phyloP scores from a whole-genome alignment of 2,113 vertebrate genomes.

The Sisor rabdophorus region DNA sequence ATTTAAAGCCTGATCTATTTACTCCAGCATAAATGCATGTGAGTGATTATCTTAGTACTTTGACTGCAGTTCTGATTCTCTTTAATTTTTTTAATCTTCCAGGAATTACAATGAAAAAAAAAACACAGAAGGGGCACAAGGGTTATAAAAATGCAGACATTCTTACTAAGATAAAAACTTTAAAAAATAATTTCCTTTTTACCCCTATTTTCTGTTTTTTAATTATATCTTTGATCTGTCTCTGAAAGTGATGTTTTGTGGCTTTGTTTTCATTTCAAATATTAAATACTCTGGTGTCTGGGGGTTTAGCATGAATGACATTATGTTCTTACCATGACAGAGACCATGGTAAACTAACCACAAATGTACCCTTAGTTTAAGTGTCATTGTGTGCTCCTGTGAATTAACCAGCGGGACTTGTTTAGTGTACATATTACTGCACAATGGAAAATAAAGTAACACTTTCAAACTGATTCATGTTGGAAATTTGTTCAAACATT shows the following conservation, averaged over 20 bases:
- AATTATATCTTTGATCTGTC: background rate
- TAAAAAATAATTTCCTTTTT: background rate
- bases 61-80: constrained; percentile 11
- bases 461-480: constrained; percentile 18
- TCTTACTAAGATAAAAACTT: background rate
- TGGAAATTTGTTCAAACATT: constrained; percentile 35
- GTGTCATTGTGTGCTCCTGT: background rate
- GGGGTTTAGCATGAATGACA: background rate
- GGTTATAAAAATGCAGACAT: background rate
- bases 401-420: constrained; percentile 6
- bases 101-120: constrained; percentile 1
- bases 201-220: background rate
- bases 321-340: background rate
- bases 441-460: constrained; percentile 19
- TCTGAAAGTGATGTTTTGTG: background rate
- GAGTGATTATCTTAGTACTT: constrained; percentile 4
- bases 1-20: background rate
- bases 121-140: background rate
- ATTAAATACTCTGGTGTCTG: background rate
- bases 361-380: background rate
- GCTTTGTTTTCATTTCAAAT: constrained; percentile 4
- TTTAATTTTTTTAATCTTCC: background rate
- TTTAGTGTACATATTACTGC: constrained; percentile 5
- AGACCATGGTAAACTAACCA: constrained; percentile 5
- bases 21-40: background rate